A percentile compares a stretch with the other conserved stretches of the same genome.
Evolutionary conservation across 2,113 vertebrate genomes (phyloP).

Genomic region (Sarotherodon lohbergeri): DNA sequence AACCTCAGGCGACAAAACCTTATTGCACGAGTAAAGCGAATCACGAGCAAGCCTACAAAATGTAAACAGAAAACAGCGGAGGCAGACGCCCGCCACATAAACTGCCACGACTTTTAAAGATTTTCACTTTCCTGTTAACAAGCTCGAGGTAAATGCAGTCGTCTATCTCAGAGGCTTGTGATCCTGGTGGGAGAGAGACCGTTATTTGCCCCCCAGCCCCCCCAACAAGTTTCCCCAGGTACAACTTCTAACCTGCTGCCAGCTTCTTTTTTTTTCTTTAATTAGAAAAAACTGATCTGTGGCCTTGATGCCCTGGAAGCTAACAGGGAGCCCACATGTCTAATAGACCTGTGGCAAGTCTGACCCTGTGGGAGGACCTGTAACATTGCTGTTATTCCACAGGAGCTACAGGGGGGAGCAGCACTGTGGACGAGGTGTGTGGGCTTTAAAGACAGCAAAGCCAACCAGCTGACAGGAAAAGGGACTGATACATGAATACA

Average conservation of each 20-base stretch:
- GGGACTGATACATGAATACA: slow-evolving; percentile 4
- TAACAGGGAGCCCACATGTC: slow-evolving; percentile 39
- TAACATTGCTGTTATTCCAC: slow-evolving; percentile 27
- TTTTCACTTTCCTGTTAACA: slow-evolving; percentile 12
- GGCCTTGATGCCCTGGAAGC: slow-evolving; percentile 22
- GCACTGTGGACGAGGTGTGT: slow-evolving; percentile 49
- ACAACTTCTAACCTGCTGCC: slow-evolving; percentile 1
- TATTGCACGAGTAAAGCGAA: not conserved
- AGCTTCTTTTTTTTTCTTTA: not conserved
- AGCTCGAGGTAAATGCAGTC: not conserved
- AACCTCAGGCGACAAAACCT: not conserved
- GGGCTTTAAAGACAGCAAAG: slow-evolving; percentile 45
- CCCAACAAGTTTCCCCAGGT: slow-evolving; percentile 13
- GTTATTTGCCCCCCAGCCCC: slow-evolving; percentile 26
- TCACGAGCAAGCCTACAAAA: not conserved
- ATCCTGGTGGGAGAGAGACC: slow-evolving; percentile 43
- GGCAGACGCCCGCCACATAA: not conserved
- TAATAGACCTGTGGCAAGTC: slow-evolving; percentile 41
- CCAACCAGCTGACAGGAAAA: not conserved
- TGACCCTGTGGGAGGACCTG: slow-evolving; percentile 46
- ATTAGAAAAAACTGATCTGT: slow-evolving; percentile 37
- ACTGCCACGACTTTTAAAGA: not conserved
- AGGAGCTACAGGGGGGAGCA: slow-evolving; percentile 34
- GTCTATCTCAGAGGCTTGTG: not conserved
- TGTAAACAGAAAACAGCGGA: not conserved